Base-by-base conservation (phyloP, 2,113 vertebrate genomes). In the Oplegnathus fasciatus region DNA sequence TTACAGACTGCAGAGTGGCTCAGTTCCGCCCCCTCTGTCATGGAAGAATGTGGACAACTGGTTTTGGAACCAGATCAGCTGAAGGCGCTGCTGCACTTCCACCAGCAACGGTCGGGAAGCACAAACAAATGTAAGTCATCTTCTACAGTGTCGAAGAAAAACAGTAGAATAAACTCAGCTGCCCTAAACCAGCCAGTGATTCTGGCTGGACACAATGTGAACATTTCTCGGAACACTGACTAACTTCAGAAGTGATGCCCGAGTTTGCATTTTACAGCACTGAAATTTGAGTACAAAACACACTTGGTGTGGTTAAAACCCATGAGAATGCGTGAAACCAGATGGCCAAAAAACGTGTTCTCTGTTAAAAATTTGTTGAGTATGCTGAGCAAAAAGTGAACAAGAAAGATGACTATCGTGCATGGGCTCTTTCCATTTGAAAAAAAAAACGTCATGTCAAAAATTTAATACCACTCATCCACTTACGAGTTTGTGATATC, bases 1-100 rank as follows among this genome's bases (percentile, higher is more conserved):
- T 71, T 15, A 5, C 32, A 88, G 86, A 88, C 83, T 20, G 86
- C 87, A 52, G 66, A 67, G 60, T 89, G 87, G 87, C 83, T 89
- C 71, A 64, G 75, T 30, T 52, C 28, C 1, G 0, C 44, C 54
- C 83, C 83, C 6, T 76, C 80, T 48, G 0, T 86, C n/a, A 72
- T 85, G 50, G 71, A 83, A 6, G 75, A 83, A 73, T 89, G 83
- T 64, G 80, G 37, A 28, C 80, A 5, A 6, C 76, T 89, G 40
- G 77, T 80, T 80, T 37, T 89, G 30, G 54, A 80, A 32, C 75
- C 65, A 22, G 65, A 71, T 42, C 75, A 88, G 57, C 52, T 88
- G 58, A 88, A 85, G 54, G 66, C 17, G 0, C 44, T 86, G 9
- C 61, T 83, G 20, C 40, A 71, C 66, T 83, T 89, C 60, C 75